A percentile compares a stretch with the other conserved stretches of the same genome.
Conservation (phyloP, 2,888 invertebrate genomes). For the Epicampocera succincta region DNA sequence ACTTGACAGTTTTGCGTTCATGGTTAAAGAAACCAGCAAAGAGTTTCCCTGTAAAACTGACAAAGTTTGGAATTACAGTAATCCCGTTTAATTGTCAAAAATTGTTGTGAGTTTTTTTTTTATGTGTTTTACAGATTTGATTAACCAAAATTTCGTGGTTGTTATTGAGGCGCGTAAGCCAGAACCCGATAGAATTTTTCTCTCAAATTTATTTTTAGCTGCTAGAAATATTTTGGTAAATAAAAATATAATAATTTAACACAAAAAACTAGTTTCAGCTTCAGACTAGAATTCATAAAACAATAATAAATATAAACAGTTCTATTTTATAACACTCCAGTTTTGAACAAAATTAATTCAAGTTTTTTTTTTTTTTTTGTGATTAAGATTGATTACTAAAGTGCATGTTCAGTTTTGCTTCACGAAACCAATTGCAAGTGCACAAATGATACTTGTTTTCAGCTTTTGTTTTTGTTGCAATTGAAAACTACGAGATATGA, state of each 20-base stretch:
- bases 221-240: background rate
- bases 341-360: conserved; percentile 28
- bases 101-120: too few species aligned
- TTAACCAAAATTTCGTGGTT: too few species aligned
- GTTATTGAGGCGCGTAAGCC: too few species aligned
- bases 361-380: conserved; percentile 19
- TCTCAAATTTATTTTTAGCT: too few species aligned
- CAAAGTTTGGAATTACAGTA: too few species aligned
- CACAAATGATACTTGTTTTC: conserved; percentile 38
- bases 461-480: background rate
- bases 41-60: too few species aligned
- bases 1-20: too few species aligned
- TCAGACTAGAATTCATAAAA: background rate
- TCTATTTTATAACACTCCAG: conserved; percentile 40
- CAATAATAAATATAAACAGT: conserved; percentile 8
- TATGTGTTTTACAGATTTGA: too few species aligned
- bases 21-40: too few species aligned
- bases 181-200: too few species aligned
- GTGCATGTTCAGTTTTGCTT: conserved; percentile 44
- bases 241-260: background rate
- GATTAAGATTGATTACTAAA: conserved; percentile 65
- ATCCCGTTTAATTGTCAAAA: too few species aligned
- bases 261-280: background rate
- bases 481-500: conserved; percentile 30
- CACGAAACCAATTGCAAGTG: conserved; percentile 28